Evolutionary conservation across 2,797 vertebrate species (phyloP).

Genomic region (Enoplosus armatus): DNA sequence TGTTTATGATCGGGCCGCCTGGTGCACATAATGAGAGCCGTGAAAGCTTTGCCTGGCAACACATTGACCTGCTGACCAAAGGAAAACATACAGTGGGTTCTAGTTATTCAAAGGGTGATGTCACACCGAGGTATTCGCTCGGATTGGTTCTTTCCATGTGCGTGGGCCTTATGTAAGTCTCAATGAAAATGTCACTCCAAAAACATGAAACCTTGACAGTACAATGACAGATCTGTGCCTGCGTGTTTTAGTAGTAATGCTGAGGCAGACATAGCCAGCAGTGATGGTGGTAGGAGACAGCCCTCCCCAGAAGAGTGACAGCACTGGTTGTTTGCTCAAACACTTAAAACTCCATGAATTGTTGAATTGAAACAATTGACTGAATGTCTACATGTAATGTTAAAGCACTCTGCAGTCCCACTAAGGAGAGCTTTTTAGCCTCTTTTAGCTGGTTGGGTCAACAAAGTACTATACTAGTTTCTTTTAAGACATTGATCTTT

Average conservation of each 20-base stretch:
- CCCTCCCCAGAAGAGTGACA: slow-evolving; percentile 8
- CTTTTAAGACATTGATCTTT: neutral
- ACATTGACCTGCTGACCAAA: slow-evolving; percentile 51
- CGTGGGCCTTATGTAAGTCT: slow-evolving; percentile 26
- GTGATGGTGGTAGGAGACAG: neutral
- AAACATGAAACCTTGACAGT: slow-evolving; percentile 27
- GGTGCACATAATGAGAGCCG: slow-evolving; percentile 41
- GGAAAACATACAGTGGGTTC: slow-evolving; percentile 51
- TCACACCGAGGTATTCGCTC: slow-evolving; percentile 38
- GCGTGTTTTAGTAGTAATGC: slow-evolving; percentile 17
- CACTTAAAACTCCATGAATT: slow-evolving; percentile 7
- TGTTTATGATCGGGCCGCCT: slow-evolving; percentile 58
- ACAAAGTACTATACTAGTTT: neutral
- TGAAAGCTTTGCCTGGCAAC: slow-evolving; percentile 60
- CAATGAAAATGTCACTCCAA: slow-evolving; percentile 49
- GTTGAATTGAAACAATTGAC: no score
- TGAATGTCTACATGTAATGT: slow-evolving; percentile 4
- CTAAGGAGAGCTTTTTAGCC: neutral
- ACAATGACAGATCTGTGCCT: slow-evolving; percentile 43
- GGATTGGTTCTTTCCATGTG: slow-evolving; percentile 42
- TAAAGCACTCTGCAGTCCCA: neutral
- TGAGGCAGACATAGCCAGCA: slow-evolving; percentile 3
- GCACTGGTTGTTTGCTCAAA: neutral
- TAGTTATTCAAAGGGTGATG: slow-evolving; percentile 53
- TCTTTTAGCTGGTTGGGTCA: slow-evolving; percentile 2